These are phyloP conservation scores for Solea senegalensis DNA, from an alignment of 2,113 vertebrate species.

Conservation along the genomic window DNA sequence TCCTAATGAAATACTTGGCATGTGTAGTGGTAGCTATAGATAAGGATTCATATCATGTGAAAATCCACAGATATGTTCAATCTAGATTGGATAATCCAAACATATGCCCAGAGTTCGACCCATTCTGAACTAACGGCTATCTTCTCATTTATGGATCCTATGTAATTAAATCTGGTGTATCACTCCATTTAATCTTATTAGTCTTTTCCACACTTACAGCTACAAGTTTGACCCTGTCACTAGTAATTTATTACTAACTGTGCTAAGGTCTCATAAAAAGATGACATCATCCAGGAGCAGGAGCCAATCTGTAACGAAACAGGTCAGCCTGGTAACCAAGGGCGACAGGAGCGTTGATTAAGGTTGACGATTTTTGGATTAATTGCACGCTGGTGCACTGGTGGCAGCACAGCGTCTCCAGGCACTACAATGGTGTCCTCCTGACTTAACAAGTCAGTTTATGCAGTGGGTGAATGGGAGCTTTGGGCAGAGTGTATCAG, in stretches of 20 bases:
- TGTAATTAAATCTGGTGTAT: slow-evolving; percentile 27
- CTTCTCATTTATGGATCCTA: neutral
- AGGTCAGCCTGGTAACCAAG: slow-evolving; percentile 58
- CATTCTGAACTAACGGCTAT: neutral
- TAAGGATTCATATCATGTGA: neutral
- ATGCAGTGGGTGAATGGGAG: slow-evolving; percentile 37
- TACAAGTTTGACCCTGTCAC: slow-evolving; percentile 46
- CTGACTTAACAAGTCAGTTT: slow-evolving; percentile 37
- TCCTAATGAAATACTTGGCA: neutral
- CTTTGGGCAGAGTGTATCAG: slow-evolving; percentile 30
- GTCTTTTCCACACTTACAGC: slow-evolving; percentile 20
- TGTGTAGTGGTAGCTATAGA: neutral
- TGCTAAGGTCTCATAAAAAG: slow-evolving; percentile 35
- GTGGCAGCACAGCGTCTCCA: slow-evolving; percentile 31
- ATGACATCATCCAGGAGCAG: slow-evolving; percentile 57
- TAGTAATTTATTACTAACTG: slow-evolving; percentile 40
- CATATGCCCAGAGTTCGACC: slow-evolving; percentile 2
- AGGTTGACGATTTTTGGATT: slow-evolving; percentile 59
- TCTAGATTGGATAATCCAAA: neutral
- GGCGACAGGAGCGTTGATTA: slow-evolving; percentile 55
- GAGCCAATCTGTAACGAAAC: slow-evolving; percentile 45
- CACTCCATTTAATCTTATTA: slow-evolving; percentile 31
- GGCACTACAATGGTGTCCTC: slow-evolving; percentile 27
- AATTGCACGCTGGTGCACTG: slow-evolving; percentile 48
- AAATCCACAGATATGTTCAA: neutral